Evolutionary conservation across 2,888 invertebrate species (phyloP).

Genomic region (Chymomyza amoena): DNA sequence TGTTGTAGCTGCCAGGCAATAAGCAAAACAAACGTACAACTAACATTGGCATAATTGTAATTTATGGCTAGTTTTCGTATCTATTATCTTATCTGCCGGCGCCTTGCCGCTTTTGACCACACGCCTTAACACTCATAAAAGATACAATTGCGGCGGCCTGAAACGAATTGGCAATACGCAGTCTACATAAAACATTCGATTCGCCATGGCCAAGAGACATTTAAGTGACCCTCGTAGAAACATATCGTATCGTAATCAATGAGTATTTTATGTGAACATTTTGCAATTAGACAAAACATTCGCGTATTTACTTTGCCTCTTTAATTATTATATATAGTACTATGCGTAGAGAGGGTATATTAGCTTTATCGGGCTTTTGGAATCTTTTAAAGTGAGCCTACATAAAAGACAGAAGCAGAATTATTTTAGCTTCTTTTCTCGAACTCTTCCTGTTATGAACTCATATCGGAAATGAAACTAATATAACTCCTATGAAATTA

Average conservation of each 20-base stretch:
- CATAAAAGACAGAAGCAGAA: too few species aligned
- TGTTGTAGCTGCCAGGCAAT: not conserved
- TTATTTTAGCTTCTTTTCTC: too few species aligned
- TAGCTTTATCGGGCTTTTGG: not conserved
- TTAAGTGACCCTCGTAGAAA: not conserved
- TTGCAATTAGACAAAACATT: not conserved
- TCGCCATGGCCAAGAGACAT: not conserved
- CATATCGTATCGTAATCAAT: not conserved
- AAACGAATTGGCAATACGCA: constrained; percentile 4
- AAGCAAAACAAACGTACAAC: not conserved
- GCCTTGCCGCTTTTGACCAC: constrained; percentile 1
- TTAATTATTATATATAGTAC: not conserved
- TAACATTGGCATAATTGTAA: not conserved
- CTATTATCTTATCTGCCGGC: constrained; percentile 8
- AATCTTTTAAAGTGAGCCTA: too few species aligned
- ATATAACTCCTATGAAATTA: too few species aligned
- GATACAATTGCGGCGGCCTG: not conserved
- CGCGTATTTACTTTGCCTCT: not conserved
- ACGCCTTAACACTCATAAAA: not conserved
- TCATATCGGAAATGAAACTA: too few species aligned
- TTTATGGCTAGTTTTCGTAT: not conserved
- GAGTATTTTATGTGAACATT: not conserved
- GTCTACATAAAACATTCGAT: not conserved
- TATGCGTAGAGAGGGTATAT: not conserved
- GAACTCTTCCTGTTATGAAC: too few species aligned